A percentile compares a stretch with the other conserved stretches of the same genome.
These are phyloP conservation scores for Cichlasoma orientale DNA, from an alignment of 2,797 vertebrate genomes.

Conservation along the genomic window DNA sequence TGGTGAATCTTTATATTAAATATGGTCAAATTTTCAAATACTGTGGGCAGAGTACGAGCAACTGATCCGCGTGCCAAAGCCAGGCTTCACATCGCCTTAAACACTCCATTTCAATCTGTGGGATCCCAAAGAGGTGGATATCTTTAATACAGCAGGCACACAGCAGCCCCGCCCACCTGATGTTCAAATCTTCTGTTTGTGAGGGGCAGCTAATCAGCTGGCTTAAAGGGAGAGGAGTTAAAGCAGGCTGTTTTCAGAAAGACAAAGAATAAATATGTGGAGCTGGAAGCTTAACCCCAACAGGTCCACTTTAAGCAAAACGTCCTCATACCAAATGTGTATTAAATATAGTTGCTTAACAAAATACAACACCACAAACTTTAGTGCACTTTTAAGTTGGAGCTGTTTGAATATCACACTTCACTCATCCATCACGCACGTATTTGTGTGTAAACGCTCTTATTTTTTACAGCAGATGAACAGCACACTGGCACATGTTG, in stretches of 20 bases:
- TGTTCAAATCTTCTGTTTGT: background rate
- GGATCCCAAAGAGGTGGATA: too few relatives aligned
- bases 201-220: background rate
- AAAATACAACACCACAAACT: conserved; percentile 15
- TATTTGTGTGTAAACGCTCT: conserved; percentile 5
- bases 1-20: background rate
- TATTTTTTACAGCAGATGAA: background rate
- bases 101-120: too few relatives aligned
- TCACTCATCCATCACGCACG: background rate
- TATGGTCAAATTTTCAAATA: too few relatives aligned
- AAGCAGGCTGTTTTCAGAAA: background rate
- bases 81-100: too few relatives aligned
- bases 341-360: background rate
- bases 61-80: too few relatives aligned
- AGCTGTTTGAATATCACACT: conserved; percentile 4
- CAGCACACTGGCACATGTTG: background rate
- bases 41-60: too few relatives aligned
- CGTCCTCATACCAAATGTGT: background rate
- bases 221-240: background rate
- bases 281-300: background rate
- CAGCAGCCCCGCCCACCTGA: background rate
- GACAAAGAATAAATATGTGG: too few relatives aligned
- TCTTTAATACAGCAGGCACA: too few relatives aligned
- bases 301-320: background rate
- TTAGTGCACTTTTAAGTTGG: background rate